phyloP scores from a whole-genome alignment of 2,888 invertebrate genomes.

The Salpingus planirostris region DNA sequence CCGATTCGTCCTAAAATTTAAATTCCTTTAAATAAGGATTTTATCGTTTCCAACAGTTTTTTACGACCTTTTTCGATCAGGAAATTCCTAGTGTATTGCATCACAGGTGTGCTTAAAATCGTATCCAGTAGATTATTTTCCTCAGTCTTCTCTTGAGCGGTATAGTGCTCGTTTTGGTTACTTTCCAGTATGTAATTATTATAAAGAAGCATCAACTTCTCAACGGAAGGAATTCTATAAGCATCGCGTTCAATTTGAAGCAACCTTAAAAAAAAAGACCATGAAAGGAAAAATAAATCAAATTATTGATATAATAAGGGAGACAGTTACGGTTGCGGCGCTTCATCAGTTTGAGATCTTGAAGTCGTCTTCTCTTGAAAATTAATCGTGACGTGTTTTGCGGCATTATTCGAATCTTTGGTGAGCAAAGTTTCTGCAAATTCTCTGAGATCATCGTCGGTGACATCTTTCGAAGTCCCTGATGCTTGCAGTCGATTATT shows the following conservation, averaged over 20 bases:
- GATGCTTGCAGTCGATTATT: constrained; percentile 1
- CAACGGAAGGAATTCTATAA: constrained; percentile 62
- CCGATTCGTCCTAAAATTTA: constrained; percentile 48
- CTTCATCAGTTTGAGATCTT: constrained; percentile 59
- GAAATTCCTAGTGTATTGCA: constrained; percentile 63
- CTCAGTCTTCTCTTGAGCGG: constrained; percentile 65
- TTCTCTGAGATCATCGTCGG: constrained; percentile 45
- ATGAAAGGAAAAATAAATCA: too few species aligned
- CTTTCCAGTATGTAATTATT: constrained; percentile 81
- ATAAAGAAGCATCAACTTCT: constrained; percentile 61
- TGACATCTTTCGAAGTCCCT: constrained; percentile 7
- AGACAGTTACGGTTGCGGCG: constrained; percentile 63
- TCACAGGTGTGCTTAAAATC: constrained; percentile 66
- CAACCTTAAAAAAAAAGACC: too few species aligned
- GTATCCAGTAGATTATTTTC: constrained; percentile 72
- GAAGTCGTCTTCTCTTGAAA: constrained; percentile 68
- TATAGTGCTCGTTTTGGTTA: constrained; percentile 65
- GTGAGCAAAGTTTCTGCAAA: constrained; percentile 63
- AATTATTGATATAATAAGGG: constrained; percentile 4
- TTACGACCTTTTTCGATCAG: constrained; percentile 50
- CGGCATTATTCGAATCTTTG: constrained; percentile 67
- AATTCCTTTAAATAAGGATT: neutral
- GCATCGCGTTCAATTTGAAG: constrained; percentile 52
- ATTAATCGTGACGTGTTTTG: constrained; percentile 59
- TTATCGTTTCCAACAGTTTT: too few species aligned